phyloP scores from a whole-genome alignment of 2,113 vertebrate species.

The Sinocyclocheilus anshuiensis region DNA sequence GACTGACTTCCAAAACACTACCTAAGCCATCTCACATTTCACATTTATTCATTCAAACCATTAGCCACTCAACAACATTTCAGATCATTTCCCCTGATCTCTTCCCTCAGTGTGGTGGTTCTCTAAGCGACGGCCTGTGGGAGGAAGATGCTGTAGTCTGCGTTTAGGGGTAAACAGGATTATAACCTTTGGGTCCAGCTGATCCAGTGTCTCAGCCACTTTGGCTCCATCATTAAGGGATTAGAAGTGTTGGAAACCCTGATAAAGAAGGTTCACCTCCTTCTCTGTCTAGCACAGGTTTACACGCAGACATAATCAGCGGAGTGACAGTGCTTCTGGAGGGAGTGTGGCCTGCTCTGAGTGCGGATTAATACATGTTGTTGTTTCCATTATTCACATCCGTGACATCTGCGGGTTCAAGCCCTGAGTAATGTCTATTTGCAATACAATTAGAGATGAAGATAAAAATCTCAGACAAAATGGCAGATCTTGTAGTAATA shows the following conservation, averaged over 20 bases:
- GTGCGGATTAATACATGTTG: slow-evolving; percentile 23
- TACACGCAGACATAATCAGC: slow-evolving; percentile 33
- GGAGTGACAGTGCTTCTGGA: slow-evolving; percentile 10
- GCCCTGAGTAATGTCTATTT: slow-evolving; percentile 34
- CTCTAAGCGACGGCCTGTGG: slow-evolving; percentile 1
- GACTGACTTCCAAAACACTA: not conserved
- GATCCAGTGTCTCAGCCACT: slow-evolving; percentile 48
- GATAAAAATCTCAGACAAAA: slow-evolving; percentile 18
- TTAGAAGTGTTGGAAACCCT: slow-evolving; percentile 32
- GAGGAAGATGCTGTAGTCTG: slow-evolving; percentile 13
- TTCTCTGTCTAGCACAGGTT: slow-evolving; percentile 20
- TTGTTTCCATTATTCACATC: slow-evolving; percentile 40
- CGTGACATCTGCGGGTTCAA: slow-evolving; percentile 15
- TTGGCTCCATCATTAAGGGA: slow-evolving; percentile 55
- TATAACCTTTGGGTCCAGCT: slow-evolving; percentile 40
- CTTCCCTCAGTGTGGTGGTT: not conserved
- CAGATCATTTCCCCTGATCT: not conserved
- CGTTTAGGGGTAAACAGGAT: slow-evolving; percentile 57
- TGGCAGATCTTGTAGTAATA: not conserved
- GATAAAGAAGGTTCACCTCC: slow-evolving; percentile 36
- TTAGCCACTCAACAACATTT: not conserved
- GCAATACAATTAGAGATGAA: slow-evolving; percentile 26
- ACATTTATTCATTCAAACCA: not conserved
- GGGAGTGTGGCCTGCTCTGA: slow-evolving; percentile 9
- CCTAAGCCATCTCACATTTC: not conserved